Conservation (phyloP, 2,113 vertebrate genomes). For the Ahaetulla prasina region DNA sequence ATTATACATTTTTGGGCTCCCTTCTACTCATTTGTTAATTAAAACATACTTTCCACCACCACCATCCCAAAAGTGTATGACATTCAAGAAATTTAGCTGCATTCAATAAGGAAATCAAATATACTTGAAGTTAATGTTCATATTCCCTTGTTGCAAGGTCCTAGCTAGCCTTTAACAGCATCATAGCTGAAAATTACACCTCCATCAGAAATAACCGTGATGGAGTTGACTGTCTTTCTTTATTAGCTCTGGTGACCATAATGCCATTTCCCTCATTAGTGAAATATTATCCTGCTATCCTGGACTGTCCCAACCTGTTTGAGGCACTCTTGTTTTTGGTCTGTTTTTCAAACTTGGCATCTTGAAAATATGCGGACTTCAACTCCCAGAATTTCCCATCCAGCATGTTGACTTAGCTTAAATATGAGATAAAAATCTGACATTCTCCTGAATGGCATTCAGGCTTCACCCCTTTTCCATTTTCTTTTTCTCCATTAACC, state of each 20-base stretch:
- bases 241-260: neutral
- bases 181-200: slow-evolving; percentile 30
- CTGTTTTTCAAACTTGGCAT: neutral
- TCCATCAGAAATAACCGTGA: slow-evolving; percentile 34
- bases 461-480: neutral
- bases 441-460: neutral
- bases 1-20: slow-evolving; percentile 29
- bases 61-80: neutral
- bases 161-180: slow-evolving; percentile 50
- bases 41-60: neutral
- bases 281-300: neutral
- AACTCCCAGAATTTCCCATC: neutral
- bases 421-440: neutral
- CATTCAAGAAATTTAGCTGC: slow-evolving; percentile 50
- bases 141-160: slow-evolving; percentile 48
- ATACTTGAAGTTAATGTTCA: slow-evolving; percentile 60
- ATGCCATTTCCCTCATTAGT: neutral
- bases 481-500: neutral
- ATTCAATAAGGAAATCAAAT: slow-evolving; percentile 56
- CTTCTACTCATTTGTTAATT: slow-evolving; percentile 37
- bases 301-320: neutral
- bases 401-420: neutral
- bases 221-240: slow-evolving; percentile 34
- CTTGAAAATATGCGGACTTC: neutral
- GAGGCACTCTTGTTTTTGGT: neutral